Conservation (phyloP, 2,113 vertebrate genomes). For the Laticauda laticaudata region DNA sequence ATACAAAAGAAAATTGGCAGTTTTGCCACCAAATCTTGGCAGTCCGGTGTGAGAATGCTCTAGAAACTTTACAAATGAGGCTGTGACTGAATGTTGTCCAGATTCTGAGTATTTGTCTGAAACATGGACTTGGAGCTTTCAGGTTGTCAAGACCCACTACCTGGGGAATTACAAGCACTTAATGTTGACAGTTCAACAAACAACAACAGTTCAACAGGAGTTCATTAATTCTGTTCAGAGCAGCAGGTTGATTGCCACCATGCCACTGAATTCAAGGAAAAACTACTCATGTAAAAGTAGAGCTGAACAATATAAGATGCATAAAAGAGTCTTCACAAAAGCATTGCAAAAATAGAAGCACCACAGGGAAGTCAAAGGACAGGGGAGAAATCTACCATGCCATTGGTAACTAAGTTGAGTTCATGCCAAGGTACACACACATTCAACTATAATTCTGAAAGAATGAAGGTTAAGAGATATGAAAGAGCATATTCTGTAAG, state of each 20-base stretch:
- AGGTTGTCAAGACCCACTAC: not conserved
- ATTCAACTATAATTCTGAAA: not conserved
- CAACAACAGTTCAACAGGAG: not conserved
- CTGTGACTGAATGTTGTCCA: not conserved
- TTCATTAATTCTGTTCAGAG: not conserved
- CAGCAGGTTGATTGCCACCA: not conserved
- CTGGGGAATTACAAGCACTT: not conserved
- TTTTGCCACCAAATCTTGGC: not conserved
- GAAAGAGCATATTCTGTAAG: not conserved
- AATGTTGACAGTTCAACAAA: not conserved
- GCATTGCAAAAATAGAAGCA: not conserved
- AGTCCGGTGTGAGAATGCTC: not conserved
- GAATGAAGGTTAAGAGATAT: not conserved
- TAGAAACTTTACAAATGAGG: not conserved
- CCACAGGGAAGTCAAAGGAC: not conserved
- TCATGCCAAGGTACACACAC: not conserved
- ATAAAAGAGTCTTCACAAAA: not conserved
- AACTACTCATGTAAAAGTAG: not conserved
- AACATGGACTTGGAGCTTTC: not conserved
- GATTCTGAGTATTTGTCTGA: not conserved
- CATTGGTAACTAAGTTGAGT: not conserved
- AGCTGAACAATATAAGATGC: not conserved
- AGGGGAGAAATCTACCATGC: not conserved
- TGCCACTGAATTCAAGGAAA: not conserved
- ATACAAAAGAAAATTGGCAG: not conserved